These are phyloP conservation scores for Myoxocephalus aenaeus DNA, from an alignment of 2,797 vertebrate species.

Conservation along the genomic window DNA sequence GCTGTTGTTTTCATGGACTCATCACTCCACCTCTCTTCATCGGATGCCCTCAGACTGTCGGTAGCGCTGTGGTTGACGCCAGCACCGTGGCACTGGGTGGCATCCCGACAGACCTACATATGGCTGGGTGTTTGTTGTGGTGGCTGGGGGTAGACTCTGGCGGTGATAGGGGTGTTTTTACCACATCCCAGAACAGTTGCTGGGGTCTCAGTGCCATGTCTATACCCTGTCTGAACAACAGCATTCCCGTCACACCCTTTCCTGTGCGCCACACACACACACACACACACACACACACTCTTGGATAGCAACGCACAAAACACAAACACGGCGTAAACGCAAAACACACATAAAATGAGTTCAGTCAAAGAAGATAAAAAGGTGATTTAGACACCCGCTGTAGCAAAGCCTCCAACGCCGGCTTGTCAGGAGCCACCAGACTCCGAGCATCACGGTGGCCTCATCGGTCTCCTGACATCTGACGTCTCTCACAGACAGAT, in stretches of 20 bases:
- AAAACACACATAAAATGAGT: slow-evolving; percentile 52
- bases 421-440: slow-evolving; percentile 35
- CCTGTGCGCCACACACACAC: slow-evolving; percentile 65
- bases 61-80: slow-evolving; percentile 62
- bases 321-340: slow-evolving; percentile 49
- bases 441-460: slow-evolving; percentile 60
- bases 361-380: slow-evolving; percentile 51
- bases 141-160: slow-evolving; percentile 59
- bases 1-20: slow-evolving; percentile 50
- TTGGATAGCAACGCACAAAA: slow-evolving; percentile 62
- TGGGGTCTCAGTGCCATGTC: slow-evolving; percentile 64
- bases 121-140: slow-evolving; percentile 78
- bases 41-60: slow-evolving; percentile 60
- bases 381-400: slow-evolving; percentile 47
- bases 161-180: slow-evolving; percentile 65
- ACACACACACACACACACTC: slow-evolving; percentile 50
- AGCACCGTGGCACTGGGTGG: slow-evolving; percentile 72
- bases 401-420: slow-evolving; percentile 46
- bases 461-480: slow-evolving; percentile 42
- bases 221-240: slow-evolving; percentile 64
- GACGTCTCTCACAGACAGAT: slow-evolving; percentile 50
- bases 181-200: slow-evolving; percentile 72
- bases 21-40: slow-evolving; percentile 29
- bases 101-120: slow-evolving; percentile 73
- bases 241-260: slow-evolving; percentile 69